Evolutionary conservation across 37 sponge, comb jelly and placozoan species (phyloP).

Genomic region (Geodia barretti): DNA sequence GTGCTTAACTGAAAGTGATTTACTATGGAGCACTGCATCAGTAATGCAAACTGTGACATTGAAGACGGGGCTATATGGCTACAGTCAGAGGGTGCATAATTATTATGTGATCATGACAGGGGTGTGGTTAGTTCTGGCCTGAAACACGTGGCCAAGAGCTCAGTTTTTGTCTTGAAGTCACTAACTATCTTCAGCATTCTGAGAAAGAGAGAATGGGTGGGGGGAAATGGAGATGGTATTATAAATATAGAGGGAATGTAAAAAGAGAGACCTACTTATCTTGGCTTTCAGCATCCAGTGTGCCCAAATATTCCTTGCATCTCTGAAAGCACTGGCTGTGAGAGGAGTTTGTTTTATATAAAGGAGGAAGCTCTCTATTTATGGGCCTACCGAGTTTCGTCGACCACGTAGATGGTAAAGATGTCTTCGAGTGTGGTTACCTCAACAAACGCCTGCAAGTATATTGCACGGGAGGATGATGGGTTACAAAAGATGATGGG

Average conservation of each 20-base stretch:
- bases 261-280: neutral
- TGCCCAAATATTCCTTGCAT: slow-evolving; percentile 14
- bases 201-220: no score
- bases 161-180: slow-evolving; percentile 35
- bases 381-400: slow-evolving; percentile 32
- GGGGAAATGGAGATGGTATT: neutral
- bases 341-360: neutral
- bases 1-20: no score
- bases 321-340: slow-evolving; percentile 23
- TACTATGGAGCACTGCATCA: no score
- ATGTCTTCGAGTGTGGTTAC: slow-evolving; percentile 42
- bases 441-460: slow-evolving; percentile 51
- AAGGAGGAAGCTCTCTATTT: neutral
- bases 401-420: slow-evolving; percentile 20
- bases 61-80: no score
- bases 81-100: neutral
- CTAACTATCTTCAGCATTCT: slow-evolving; percentile 29
- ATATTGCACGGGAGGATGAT: neutral
- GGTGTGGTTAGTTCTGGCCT: neutral
- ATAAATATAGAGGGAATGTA: neutral
- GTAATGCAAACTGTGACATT: no score
- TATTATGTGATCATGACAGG: neutral
- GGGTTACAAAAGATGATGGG: neutral
- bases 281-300: slow-evolving; percentile 2
- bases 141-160: slow-evolving; percentile 54